Conservation (phyloP, 2,888 invertebrate species). For the Polymixis lichenea region DNA sequence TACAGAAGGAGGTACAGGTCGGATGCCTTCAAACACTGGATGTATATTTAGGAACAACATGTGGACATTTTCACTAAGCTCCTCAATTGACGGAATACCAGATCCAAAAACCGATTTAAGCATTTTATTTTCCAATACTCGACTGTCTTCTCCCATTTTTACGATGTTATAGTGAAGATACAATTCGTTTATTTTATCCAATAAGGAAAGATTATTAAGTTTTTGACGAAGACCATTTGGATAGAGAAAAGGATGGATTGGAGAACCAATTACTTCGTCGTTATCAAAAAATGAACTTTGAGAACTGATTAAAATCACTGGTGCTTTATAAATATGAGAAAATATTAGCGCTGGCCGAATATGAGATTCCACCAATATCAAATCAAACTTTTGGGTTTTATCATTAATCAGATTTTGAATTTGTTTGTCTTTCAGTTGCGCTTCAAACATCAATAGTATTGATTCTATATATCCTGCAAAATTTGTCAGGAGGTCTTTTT, state of each 20-base stretch:
- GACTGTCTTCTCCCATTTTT: conserved; percentile 15
- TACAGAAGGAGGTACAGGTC: conserved; percentile 71
- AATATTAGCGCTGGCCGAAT: conserved; percentile 49
- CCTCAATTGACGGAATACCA: conserved; percentile 57
- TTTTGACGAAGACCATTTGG: conserved; percentile 36
- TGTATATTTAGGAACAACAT: conserved; percentile 71
- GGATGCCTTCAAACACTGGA: conserved; percentile 70
- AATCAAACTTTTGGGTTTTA: conserved; percentile 58
- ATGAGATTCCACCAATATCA: conserved; percentile 59
- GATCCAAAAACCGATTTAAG: conserved; percentile 62
- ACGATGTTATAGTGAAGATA: conserved; percentile 32
- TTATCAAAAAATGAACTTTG: conserved; percentile 12
- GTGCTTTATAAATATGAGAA: conserved; percentile 60
- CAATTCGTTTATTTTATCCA: conserved; percentile 31
- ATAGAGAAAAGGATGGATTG: conserved; percentile 17
- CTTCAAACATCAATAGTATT: conserved; percentile 44
- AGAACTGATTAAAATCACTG: conserved; percentile 62
- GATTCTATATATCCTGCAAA: conserved; percentile 30
- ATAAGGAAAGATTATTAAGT: conserved; percentile 27
- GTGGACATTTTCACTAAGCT: conserved; percentile 69
- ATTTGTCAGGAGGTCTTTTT: conserved; percentile 10
- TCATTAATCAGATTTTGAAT: conserved; percentile 54
- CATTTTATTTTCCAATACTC: conserved; percentile 40
- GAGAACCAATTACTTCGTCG: conserved; percentile 21
- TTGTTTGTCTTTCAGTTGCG: conserved; percentile 55